phyloP scores from a whole-genome alignment of 2,113 vertebrate species.

The Peromyscus californicus region DNA sequence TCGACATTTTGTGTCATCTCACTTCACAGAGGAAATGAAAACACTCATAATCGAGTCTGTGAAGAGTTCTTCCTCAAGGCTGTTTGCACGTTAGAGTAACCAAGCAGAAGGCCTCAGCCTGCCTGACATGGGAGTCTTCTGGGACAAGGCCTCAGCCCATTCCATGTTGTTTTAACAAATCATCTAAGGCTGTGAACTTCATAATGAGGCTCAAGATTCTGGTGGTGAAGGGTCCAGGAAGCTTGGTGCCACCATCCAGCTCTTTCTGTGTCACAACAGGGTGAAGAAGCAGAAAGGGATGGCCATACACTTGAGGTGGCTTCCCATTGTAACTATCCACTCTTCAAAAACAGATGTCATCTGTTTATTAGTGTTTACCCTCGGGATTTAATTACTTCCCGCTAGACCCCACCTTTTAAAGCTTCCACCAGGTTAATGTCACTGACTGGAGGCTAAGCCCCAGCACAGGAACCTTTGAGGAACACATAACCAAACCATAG shows the following conservation, averaged over 20 bases:
- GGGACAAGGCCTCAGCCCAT: not conserved
- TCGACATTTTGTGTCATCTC: not conserved
- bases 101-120: not conserved
- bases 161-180: not conserved
- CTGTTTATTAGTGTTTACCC: not conserved
- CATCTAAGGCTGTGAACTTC: not conserved
- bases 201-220: not conserved
- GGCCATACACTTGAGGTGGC: not conserved
- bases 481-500: not conserved
- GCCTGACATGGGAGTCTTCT: not conserved
- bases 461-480: not conserved
- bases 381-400: too few species aligned
- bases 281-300: not conserved
- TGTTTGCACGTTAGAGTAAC: not conserved
- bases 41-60: not conserved
- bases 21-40: slow-evolving; percentile 34
- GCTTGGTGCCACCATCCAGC: not conserved
- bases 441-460: not conserved
- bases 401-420: not conserved
- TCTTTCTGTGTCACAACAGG: not conserved
- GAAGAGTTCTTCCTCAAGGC: slow-evolving; percentile 6
- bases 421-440: not conserved
- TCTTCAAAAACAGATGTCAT: not conserved
- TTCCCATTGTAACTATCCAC: not conserved
- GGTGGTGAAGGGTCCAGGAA: not conserved